These are phyloP conservation scores for Pseudomyrmex sp. DNA, from an alignment of 1,140 invertebrate genomes.

Conservation along the genomic window DNA sequence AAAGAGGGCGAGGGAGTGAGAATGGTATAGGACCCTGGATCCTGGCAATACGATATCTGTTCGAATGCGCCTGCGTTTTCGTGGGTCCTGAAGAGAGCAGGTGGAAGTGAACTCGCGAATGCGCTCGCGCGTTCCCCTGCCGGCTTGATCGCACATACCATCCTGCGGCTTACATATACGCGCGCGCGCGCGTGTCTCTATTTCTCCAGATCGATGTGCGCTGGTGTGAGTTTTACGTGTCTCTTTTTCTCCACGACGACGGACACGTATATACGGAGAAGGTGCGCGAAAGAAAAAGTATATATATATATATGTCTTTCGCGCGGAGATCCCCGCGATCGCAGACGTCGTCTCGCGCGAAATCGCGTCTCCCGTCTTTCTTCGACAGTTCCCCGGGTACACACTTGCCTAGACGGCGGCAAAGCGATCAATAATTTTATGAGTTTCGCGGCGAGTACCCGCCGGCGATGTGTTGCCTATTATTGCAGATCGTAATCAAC, in stretches of 20 bases:
- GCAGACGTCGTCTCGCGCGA: background rate
- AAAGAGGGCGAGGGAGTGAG: background rate
- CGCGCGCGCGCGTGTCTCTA: conserved; percentile 1
- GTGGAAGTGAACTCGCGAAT: conserved; percentile 62
- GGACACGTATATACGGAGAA: conserved; percentile 20
- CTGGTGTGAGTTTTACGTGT: conserved; percentile 54
- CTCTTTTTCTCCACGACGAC: conserved; percentile 37
- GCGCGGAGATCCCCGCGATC: conserved; percentile 10
- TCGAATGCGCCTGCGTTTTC: conserved; percentile 73
- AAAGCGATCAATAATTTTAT: conserved; percentile 32
- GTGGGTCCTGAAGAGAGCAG: conserved; percentile 57
- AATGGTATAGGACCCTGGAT: conserved; percentile 19
- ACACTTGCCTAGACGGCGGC: background rate
- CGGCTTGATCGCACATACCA: conserved; percentile 66
- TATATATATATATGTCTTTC: conserved; percentile 42
- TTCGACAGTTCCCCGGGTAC: background rate
- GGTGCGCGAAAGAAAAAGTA: conserved; percentile 37
- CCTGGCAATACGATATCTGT: conserved; percentile 64
- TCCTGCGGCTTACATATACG: conserved; percentile 27
- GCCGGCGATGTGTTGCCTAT: background rate
- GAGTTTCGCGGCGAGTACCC: background rate
- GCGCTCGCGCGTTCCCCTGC: conserved; percentile 22
- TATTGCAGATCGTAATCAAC: background rate
- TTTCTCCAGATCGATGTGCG: conserved; percentile 60
- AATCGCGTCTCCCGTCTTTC: conserved; percentile 35